These are phyloP conservation scores for Lucinisca nassula DNA, from an alignment of 2,888 invertebrate species.

Conservation along the genomic window DNA sequence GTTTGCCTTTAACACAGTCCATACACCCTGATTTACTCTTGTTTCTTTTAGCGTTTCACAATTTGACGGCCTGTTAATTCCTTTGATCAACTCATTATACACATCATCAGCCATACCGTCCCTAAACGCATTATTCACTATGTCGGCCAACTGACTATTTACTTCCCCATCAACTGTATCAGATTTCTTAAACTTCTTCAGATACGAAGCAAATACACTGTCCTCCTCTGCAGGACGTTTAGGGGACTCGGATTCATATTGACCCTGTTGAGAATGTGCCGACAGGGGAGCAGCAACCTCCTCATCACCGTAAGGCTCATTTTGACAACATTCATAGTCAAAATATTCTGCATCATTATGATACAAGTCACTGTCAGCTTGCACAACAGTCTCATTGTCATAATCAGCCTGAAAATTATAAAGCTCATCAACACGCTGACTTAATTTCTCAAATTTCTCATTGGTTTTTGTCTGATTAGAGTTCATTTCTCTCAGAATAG, in stretches of 20 bases:
- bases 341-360: too few relatives aligned
- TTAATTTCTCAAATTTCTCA: neutral
- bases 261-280: too few relatives aligned
- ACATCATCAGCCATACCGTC: conserved; percentile 14
- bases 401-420: neutral
- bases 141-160: neutral
- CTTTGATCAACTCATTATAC: neutral
- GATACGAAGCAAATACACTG: neutral
- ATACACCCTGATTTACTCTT: conserved; percentile 8
- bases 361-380: too few relatives aligned
- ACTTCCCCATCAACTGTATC: neutral
- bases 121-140: neutral
- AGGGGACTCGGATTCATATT: too few relatives aligned
- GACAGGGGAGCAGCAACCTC: too few relatives aligned
- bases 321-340: too few relatives aligned
- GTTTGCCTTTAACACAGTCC: neutral
- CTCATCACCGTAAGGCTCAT: too few relatives aligned
- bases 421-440: neutral
- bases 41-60: conserved; percentile 5
- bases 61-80: neutral
- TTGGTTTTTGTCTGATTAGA: neutral
- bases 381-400: neutral
- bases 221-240: too few relatives aligned
- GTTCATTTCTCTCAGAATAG: neutral
- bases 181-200: conserved; percentile 1